Evolutionary conservation across 2,888 invertebrate genomes (phyloP).

Genomic region (Limnephilus auricula): DNA sequence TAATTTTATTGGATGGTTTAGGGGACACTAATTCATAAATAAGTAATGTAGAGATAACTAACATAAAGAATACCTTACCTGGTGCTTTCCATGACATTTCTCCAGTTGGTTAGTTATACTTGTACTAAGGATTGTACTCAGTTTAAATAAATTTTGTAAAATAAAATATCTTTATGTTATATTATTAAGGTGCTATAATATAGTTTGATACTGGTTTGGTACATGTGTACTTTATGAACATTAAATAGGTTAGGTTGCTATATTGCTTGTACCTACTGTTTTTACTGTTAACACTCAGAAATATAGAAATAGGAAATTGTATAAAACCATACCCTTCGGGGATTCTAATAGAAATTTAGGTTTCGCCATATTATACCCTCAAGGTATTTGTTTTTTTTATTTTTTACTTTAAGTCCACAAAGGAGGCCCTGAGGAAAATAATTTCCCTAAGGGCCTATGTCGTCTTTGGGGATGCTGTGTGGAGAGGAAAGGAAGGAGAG

Average conservation of each 20-base stretch:
- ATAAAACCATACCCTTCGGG: conserved; percentile 24
- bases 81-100: conserved; percentile 44
- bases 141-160: conserved; percentile 19
- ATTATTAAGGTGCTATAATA: neutral
- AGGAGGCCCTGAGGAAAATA: too few relatives aligned
- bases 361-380: neutral
- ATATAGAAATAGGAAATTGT: conserved; percentile 29
- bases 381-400: conserved; percentile 34
- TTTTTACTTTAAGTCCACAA: too few relatives aligned
- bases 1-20: neutral
- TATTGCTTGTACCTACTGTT: neutral
- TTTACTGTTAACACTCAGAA: conserved; percentile 22
- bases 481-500: too few relatives aligned
- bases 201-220: too few relatives aligned
- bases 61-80: conserved; percentile 41
- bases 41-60: neutral
- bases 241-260: neutral
- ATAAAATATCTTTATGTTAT: neutral
- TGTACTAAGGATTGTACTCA: neutral
- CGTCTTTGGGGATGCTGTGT: too few relatives aligned
- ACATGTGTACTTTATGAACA: too few relatives aligned
- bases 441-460: too few relatives aligned
- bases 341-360: conserved; percentile 41
- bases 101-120: conserved; percentile 39
- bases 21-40: neutral